Evolutionary conservation across 2,113 vertebrate genomes (phyloP), one percentile per base, ranked within the genome.

Genomic region (Sebastes fasciatus): DNA sequence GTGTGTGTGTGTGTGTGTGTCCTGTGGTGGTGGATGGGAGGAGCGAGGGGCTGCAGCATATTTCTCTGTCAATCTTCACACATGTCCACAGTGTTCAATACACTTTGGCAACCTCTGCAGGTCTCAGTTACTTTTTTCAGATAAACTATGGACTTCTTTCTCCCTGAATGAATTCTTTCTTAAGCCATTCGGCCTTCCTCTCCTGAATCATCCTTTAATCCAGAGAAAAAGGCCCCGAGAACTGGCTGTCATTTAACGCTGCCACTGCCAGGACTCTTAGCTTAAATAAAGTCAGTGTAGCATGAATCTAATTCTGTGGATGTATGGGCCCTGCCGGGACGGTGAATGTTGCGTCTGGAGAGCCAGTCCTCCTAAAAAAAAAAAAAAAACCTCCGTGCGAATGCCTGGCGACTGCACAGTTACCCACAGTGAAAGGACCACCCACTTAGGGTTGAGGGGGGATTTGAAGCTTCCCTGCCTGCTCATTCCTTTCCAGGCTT

Each of bases 211-310:
- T 95, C 91, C 91, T 94, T 95, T 95, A 95, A 96, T 95, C 94
- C 94, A 87, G 86, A 93, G 92, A 94, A 92, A 34, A 91, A 91
- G 91, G 88, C 88, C 93, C 92, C 55, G 77, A 90, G 90, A 92
- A 87, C 95, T 94, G 92, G 92, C 94, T 94, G 94, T 95, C 95
- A 95, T 94, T 94, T 95, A 91, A 91, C 85, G 81, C 90, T 70
- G 88, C 90, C 92, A 82, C 92, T 93, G 94, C 94, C 93, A 94
- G 94, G 88, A 90, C 87, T 91, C 90, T 75, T 86, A 83, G 93
- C 93, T 92, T 95, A 96, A 96, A 96, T 95, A 95, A 96, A 96
- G 93, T 95, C 95, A 95, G 94, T 94, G 94, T 96, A 95, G 94
- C 95, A 95, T 96, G 95, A 95, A 96, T 94, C 94, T 95, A 93